Evolutionary conservation across 2,113 vertebrate species (phyloP).

Genomic region (Oncorhynchus mykiss): DNA sequence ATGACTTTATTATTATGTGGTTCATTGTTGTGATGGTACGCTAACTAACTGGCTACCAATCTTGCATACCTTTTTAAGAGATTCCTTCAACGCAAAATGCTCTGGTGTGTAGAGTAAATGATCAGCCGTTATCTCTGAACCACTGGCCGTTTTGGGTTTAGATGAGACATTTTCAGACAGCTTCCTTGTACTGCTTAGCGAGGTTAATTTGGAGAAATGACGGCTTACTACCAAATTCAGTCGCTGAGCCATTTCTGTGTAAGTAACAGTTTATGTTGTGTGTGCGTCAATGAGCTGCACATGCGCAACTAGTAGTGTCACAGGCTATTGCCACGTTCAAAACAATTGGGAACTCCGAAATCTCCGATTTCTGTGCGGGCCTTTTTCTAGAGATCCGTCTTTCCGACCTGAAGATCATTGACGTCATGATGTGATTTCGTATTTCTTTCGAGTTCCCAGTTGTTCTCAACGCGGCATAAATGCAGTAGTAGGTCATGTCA

Average conservation of each 20-base stretch:
- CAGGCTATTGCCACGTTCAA: too few species aligned
- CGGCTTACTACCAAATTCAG: constrained; percentile 26
- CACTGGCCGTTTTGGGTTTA: constrained; percentile 25
- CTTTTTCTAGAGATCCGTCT: too few species aligned
- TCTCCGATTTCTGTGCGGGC: too few species aligned
- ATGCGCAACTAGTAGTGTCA: constrained; percentile 52
- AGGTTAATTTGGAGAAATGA: constrained; percentile 20
- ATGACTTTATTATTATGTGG: not conserved
- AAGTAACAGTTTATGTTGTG: too few species aligned
- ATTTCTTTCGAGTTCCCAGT: too few species aligned
- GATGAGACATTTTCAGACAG: constrained; percentile 58
- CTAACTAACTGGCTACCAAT: not conserved
- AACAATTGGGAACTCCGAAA: too few species aligned
- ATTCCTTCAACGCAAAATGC: constrained; percentile 66
- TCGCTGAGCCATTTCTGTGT: constrained; percentile 65
- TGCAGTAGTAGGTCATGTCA: too few species aligned
- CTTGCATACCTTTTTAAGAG: constrained; percentile 74
- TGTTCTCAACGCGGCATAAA: not conserved
- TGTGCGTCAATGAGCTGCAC: constrained; percentile 25
- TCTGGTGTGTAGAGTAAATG: constrained; percentile 60
- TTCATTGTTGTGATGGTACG: not conserved
- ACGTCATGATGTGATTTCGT: too few species aligned
- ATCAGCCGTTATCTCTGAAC: constrained; percentile 18
- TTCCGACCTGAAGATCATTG: too few species aligned
- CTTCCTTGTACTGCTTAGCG: constrained; percentile 32